Evolutionary conservation across 2,113 vertebrate genomes (phyloP).

Genomic region (Corythornis cristatus): DNA sequence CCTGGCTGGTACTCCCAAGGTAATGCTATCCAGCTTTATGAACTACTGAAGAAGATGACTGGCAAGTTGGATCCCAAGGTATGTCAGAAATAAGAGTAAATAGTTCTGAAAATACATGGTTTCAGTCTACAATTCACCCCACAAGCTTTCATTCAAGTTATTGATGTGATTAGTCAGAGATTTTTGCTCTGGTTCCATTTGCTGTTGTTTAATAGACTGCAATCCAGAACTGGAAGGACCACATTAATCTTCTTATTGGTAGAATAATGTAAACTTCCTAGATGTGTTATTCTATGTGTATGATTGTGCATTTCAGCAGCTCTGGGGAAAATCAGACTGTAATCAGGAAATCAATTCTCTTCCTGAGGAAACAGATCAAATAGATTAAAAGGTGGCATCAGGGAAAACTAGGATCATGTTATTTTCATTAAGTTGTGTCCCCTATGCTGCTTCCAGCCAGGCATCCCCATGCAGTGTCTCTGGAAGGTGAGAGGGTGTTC

Average conservation of each 20-base stretch:
- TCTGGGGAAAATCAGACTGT: neutral
- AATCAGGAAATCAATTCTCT: neutral
- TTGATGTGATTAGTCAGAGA: neutral
- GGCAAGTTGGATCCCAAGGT: constrained; percentile 92
- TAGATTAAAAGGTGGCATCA: neutral
- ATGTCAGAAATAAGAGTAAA: neutral
- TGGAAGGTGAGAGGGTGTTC: neutral
- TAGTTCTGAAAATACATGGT: neutral
- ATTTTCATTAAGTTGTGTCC: neutral
- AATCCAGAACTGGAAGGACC: neutral
- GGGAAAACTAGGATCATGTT: neutral
- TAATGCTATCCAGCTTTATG: constrained; percentile 88
- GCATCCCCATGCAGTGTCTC: neutral
- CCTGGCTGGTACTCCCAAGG: constrained; percentile 98
- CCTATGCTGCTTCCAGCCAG: neutral
- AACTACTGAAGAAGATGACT: constrained; percentile 91
- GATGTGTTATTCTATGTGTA: neutral
- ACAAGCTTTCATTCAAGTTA: neutral
- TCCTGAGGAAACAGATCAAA: neutral
- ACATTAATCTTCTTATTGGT: neutral
- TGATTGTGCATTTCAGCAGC: neutral
- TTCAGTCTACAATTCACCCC: neutral
- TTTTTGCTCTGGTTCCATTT: neutral
- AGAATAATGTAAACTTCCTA: neutral
- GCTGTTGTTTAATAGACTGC: neutral